Conservation (phyloP, 2,113 vertebrate species). For the Megalops atlanticus region DNA sequence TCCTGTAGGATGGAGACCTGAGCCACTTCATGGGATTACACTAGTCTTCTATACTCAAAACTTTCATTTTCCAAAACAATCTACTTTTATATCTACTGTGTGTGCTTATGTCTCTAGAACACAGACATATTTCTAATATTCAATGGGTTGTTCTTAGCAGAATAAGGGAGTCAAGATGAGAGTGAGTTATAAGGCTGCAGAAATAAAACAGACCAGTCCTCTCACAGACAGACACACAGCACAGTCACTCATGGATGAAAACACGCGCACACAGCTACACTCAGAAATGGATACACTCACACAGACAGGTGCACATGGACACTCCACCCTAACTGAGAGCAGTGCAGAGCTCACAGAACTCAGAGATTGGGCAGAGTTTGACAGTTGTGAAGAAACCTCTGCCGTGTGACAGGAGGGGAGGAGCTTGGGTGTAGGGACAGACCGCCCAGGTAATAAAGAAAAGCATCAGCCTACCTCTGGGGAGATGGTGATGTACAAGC, state of each 20-base stretch:
- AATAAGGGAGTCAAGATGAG: too few species aligned
- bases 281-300: neutral
- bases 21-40: neutral
- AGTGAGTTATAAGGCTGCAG: too few species aligned
- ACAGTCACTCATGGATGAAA: too few species aligned
- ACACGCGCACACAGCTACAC: neutral
- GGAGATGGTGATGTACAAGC: neutral
- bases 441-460: constrained; percentile 2
- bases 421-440: neutral
- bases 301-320: neutral
- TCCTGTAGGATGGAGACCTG: neutral
- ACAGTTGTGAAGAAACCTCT: neutral
- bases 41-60: too few species aligned
- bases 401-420: neutral
- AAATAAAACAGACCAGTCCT: too few species aligned
- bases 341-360: neutral
- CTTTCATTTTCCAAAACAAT: neutral
- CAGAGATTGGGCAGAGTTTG: neutral
- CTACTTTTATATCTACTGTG: neutral
- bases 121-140: neutral
- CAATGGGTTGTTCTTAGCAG: neutral
- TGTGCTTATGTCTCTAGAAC: neutral
- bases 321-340: neutral
- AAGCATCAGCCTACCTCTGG: neutral
- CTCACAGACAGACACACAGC: too few species aligned